Conservation (phyloP, 37 sponge, comb jelly and placozoan genomes). For the Cliona cf. orientalis region DNA sequence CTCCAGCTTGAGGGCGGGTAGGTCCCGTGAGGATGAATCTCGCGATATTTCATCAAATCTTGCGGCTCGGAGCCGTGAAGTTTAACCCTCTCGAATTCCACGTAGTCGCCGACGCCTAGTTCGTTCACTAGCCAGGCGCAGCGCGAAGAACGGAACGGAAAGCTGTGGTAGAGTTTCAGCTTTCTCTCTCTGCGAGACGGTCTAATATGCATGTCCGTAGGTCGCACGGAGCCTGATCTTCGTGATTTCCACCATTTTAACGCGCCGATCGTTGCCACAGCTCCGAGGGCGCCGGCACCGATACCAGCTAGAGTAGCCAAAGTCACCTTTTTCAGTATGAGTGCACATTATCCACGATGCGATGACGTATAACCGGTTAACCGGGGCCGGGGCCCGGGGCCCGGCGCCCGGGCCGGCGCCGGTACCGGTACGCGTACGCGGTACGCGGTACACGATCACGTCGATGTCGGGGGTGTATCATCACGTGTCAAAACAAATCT, state of each 20-base stretch:
- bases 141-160: conserved; percentile 73
- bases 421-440: too few species aligned
- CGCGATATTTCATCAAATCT: conserved; percentile 47
- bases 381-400: too few species aligned
- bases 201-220: neutral
- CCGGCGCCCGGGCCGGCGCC: too few species aligned
- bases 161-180: conserved; percentile 71
- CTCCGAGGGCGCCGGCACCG: conserved; percentile 15
- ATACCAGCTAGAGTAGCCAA: too few species aligned
- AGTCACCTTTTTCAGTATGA: too few species aligned
- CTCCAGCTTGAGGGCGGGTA: conserved; percentile 57
- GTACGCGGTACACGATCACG: too few species aligned
- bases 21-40: conserved; percentile 73
- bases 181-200: neutral
- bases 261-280: neutral
- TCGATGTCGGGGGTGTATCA: too few species aligned
- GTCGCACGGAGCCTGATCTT: neutral
- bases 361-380: too few species aligned
- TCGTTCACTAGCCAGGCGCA: conserved; percentile 72
- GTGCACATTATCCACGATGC: too few species aligned
- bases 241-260: conserved; percentile 23
- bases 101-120: conserved; percentile 15
- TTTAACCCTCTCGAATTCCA: conserved; percentile 25
- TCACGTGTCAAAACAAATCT: too few species aligned
- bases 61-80: conserved; percentile 59